Evolutionary conservation across 2,113 vertebrate species (phyloP).

Genomic region (Hemicordylus capensis): DNA sequence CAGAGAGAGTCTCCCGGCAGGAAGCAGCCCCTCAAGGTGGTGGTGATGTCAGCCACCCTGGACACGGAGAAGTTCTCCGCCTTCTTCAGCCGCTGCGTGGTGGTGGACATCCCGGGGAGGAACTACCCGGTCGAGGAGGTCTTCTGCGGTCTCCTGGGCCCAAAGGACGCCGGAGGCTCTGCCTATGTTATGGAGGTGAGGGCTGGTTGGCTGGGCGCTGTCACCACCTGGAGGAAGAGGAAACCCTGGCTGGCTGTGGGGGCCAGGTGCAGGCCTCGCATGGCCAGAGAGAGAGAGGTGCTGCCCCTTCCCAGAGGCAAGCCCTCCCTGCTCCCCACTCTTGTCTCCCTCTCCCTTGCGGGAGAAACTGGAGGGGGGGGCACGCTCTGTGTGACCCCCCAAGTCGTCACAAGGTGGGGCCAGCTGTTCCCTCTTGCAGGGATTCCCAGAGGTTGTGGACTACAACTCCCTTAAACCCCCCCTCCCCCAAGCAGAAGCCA

Average conservation of each 20-base stretch:
- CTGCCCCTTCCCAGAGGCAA: neutral
- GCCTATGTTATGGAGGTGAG: slow-evolving; percentile 91
- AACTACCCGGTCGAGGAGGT: slow-evolving; percentile 88
- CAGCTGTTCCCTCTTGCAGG: too few relatives aligned
- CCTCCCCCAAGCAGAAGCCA: too few relatives aligned
- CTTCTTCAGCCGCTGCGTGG: slow-evolving; percentile 88
- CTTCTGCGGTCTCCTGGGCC: slow-evolving; percentile 90
- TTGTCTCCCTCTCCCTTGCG: neutral
- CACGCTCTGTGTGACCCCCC: too few relatives aligned
- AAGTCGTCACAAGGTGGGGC: too few relatives aligned
- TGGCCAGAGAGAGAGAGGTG: neutral
- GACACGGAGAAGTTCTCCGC: slow-evolving; percentile 89
- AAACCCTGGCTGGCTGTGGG: too few relatives aligned
- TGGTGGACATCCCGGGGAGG: slow-evolving; percentile 91
- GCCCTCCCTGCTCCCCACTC: too few relatives aligned
- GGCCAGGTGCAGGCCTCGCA: neutral
- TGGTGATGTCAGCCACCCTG: slow-evolving; percentile 98
- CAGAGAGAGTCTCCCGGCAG: slow-evolving; percentile 71
- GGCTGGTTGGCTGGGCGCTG: slow-evolving; percentile 14
- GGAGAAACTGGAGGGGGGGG: neutral
- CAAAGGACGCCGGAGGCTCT: slow-evolving; percentile 86
- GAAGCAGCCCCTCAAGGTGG: slow-evolving; percentile 83
- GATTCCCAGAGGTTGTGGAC: too few relatives aligned
- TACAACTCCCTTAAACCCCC: too few relatives aligned
- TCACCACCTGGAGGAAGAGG: too few relatives aligned